These are phyloP conservation scores for Neosilurus hyrtlii DNA, from an alignment of 2,797 vertebrate genomes.

Conservation along the genomic window DNA sequence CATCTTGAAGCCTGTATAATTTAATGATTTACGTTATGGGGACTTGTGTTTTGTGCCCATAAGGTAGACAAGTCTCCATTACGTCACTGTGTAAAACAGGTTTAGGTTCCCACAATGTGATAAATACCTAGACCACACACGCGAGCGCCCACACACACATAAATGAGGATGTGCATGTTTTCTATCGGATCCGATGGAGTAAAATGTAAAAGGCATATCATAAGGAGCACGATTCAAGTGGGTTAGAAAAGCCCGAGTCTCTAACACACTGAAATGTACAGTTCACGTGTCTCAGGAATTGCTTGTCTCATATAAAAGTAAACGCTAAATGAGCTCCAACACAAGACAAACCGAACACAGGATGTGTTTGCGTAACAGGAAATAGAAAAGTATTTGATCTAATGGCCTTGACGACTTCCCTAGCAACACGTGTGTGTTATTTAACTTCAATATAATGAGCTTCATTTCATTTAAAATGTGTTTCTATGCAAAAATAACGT, in stretches of 20 bases:
- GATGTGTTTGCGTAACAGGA: conserved; percentile 16
- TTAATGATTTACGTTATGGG: no score
- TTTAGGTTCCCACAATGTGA: no score
- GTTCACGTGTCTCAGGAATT: conserved; percentile 31
- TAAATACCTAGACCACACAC: no score
- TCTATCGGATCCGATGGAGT: not conserved
- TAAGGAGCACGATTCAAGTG: conserved; percentile 7
- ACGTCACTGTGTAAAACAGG: no score
- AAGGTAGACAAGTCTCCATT: no score
- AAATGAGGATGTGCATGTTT: not conserved
- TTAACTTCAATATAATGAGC: not conserved
- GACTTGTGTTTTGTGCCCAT: no score
- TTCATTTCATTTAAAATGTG: not conserved
- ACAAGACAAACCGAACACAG: conserved; percentile 1
- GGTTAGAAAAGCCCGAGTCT: conserved; percentile 16
- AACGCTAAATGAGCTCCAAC: conserved; percentile 10
- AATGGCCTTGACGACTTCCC: not conserved
- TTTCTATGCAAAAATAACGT: not conserved
- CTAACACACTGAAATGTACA: conserved; percentile 19
- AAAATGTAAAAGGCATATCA: conserved; percentile 18
- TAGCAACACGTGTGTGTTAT: not conserved
- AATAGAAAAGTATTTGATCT: conserved; percentile 20
- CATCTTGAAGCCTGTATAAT: no score
- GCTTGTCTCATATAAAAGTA: conserved; percentile 26
- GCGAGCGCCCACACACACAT: not conserved